A percentile compares a stretch with the other conserved stretches of the same genome.
These are phyloP conservation scores for Gymnocheta viridis DNA, from an alignment of 2,888 invertebrate species.

Conservation along the genomic window DNA sequence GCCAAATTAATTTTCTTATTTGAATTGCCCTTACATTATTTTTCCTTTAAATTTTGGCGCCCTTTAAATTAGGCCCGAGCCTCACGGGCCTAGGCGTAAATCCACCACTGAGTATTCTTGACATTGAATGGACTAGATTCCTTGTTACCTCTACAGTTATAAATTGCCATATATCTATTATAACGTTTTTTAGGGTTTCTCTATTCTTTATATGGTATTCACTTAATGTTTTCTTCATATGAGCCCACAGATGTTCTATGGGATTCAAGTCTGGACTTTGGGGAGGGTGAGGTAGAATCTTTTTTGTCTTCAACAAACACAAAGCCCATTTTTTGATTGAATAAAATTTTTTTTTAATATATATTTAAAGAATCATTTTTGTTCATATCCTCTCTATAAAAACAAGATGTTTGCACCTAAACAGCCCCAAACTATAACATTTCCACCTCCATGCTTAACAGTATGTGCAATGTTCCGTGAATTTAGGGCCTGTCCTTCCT, in stretches of 20 bases:
- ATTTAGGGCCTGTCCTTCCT: no score
- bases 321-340: neutral
- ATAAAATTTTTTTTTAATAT: neutral
- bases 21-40: no score
- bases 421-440: no score
- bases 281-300: neutral
- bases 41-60: no score
- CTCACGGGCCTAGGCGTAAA: no score
- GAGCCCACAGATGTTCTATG: neutral
- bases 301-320: neutral
- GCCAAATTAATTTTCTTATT: no score
- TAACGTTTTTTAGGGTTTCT: no score
- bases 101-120: neutral
- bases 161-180: no score
- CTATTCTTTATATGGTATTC: neutral
- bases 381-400: neutral
- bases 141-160: neutral
- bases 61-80: no score
- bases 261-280: conserved; percentile 25
- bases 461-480: no score
- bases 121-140: neutral
- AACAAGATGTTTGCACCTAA: no score
- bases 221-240: neutral
- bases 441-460: no score
- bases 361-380: neutral